These are phyloP conservation scores for Hemiscyllium ocellatum DNA, from an alignment of 2,113 vertebrate species.

Conservation along the genomic window DNA sequence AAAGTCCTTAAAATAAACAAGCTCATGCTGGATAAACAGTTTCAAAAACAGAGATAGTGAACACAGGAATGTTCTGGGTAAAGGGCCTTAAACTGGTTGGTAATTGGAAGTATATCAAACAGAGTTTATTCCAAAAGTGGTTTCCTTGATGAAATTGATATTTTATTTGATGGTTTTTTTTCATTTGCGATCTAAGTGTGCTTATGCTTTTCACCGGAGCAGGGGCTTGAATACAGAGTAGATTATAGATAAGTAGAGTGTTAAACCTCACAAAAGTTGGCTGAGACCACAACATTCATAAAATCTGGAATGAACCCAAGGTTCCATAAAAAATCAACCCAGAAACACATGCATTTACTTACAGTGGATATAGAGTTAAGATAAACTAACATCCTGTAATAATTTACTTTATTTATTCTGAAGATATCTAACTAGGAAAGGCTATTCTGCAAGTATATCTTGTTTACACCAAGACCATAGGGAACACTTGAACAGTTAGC, in stretches of 20 bases:
- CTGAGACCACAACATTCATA: neutral
- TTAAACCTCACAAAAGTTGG: neutral
- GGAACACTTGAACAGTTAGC: conserved; percentile 20
- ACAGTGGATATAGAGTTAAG: neutral
- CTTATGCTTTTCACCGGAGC: neutral
- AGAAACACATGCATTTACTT: conserved; percentile 28
- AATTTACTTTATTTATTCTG: conserved; percentile 28
- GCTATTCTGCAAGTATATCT: neutral
- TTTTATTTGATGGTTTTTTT: neutral
- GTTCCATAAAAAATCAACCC: conserved; percentile 16
- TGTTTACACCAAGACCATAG: neutral
- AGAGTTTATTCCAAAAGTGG: neutral
- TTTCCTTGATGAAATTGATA: neutral
- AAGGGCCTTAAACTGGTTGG: neutral
- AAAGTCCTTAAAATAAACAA: neutral
- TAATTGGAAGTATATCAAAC: neutral
- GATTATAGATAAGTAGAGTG: neutral
- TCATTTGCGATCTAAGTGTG: neutral
- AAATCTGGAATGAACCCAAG: conserved; percentile 14
- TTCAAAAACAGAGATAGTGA: neutral
- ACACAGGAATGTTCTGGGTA: neutral
- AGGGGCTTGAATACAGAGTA: neutral
- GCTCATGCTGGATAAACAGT: neutral
- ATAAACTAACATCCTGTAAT: conserved; percentile 33
- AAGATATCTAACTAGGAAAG: neutral